Evolutionary conservation across 2,113 vertebrate genomes (phyloP).

Genomic region (Motacilla tschutschensis): DNA sequence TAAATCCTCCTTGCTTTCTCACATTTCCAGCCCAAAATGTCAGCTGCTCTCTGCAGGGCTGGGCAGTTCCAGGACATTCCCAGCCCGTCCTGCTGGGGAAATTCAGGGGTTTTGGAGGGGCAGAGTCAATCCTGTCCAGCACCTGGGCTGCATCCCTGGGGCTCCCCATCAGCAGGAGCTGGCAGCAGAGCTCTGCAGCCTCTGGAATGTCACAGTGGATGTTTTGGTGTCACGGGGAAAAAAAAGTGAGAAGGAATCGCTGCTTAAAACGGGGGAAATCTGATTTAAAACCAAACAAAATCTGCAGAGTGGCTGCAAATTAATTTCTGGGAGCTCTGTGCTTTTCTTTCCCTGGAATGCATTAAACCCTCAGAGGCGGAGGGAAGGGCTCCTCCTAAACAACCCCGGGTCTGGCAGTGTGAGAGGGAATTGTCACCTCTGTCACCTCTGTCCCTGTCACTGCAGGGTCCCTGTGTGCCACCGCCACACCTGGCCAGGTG

Average conservation of each 20-base stretch:
- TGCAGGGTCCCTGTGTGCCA: background rate
- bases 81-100: background rate
- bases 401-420: background rate
- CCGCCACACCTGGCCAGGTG: background rate
- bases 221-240: background rate
- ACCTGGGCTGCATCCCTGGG: background rate
- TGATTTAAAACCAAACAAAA: background rate
- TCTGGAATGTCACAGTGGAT: background rate
- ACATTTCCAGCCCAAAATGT: background rate
- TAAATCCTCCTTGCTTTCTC: background rate
- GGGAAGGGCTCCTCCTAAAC: background rate
- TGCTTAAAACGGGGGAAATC: background rate
- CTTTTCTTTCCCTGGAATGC: background rate
- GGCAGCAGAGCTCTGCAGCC: background rate
- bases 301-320: too few relatives aligned
- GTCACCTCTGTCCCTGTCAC: too few relatives aligned
- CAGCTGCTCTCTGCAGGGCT: background rate
- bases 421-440: background rate
- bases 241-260: background rate
- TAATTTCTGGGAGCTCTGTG: background rate
- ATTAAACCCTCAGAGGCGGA: background rate
- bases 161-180: background rate
- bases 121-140: background rate
- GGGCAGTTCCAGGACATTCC: background rate
- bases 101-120: background rate